Conservation (phyloP, 2,113 vertebrate genomes). For the Gobio gobio region DNA sequence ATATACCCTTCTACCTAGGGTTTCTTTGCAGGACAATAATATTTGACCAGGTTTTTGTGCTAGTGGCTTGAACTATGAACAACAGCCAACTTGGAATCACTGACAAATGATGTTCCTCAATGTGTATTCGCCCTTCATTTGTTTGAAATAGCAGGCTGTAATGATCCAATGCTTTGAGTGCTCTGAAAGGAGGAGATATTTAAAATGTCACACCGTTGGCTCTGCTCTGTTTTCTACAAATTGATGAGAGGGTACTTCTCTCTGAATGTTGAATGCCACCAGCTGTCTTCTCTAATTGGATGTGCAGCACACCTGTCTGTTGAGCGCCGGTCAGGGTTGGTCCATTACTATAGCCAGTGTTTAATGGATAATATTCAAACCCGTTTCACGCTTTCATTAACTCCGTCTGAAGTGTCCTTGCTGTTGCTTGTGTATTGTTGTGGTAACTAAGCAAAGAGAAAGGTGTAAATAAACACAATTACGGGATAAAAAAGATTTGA, state of each 20-base stretch:
- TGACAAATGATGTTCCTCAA: neutral
- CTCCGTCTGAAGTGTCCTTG: neutral
- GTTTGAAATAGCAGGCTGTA: neutral
- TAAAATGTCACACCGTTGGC: slow-evolving; percentile 17
- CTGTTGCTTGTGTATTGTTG: slow-evolving; percentile 16
- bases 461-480: neutral
- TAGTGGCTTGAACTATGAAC: neutral
- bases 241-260: neutral
- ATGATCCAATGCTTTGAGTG: neutral
- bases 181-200: slow-evolving; percentile 12
- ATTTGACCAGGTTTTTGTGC: slow-evolving; percentile 10
- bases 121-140: slow-evolving; percentile 9
- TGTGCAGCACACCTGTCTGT: slow-evolving; percentile 8
- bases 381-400: neutral
- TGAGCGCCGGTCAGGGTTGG: neutral
- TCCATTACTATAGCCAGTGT: neutral
- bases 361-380: slow-evolving; percentile 24
- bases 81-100: neutral
- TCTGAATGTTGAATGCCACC: slow-evolving; percentile 1
- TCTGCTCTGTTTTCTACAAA: neutral
- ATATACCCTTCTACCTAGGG: neutral
- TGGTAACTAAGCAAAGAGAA: neutral
- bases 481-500: neutral
- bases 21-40: neutral
- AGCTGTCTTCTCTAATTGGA: slow-evolving; percentile 24